These are phyloP conservation scores for Heliconius hortense DNA, from an alignment of 2,888 invertebrate species.

Conservation along the genomic window DNA sequence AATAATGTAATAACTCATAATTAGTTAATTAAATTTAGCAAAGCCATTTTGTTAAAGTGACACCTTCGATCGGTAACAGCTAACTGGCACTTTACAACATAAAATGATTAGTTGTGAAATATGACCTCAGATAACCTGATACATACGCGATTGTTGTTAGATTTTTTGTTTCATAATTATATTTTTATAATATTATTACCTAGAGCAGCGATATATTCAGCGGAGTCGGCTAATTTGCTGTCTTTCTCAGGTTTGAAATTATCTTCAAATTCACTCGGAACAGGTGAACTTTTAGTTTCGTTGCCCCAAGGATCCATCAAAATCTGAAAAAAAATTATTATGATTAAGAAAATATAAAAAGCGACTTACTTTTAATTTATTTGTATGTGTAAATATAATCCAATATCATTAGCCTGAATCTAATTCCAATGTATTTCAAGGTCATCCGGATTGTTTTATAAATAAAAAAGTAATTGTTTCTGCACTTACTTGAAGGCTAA, in stretches of 20 bases:
- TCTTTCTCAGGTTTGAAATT: constrained; percentile 74
- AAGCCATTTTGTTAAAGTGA: neutral
- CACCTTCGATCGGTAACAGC: constrained; percentile 5
- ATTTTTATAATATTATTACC: constrained; percentile 69
- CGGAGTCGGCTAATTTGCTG: constrained; percentile 83
- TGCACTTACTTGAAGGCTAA: constrained; percentile 46
- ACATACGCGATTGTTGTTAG: constrained; percentile 11
- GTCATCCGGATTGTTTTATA: neutral
- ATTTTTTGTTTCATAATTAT: neutral
- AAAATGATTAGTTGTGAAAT: constrained; percentile 26
- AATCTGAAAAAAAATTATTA: constrained; percentile 50
- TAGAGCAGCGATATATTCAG: constrained; percentile 85
- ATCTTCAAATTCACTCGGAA: constrained; percentile 79
- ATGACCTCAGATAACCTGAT: constrained; percentile 41
- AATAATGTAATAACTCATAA: constrained; percentile 7
- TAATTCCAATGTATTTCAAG: constrained; percentile 6
- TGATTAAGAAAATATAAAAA: neutral
- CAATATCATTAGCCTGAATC: neutral
- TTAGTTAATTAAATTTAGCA: neutral
- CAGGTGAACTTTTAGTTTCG: constrained; percentile 55
- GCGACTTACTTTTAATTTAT: neutral
- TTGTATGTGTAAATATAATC: neutral
- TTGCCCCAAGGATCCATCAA: constrained; percentile 81
- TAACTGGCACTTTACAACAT: neutral
- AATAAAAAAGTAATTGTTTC: constrained; percentile 1